Conservation (phyloP, 2,113 vertebrate species). For the Siniperca chuatsi region DNA sequence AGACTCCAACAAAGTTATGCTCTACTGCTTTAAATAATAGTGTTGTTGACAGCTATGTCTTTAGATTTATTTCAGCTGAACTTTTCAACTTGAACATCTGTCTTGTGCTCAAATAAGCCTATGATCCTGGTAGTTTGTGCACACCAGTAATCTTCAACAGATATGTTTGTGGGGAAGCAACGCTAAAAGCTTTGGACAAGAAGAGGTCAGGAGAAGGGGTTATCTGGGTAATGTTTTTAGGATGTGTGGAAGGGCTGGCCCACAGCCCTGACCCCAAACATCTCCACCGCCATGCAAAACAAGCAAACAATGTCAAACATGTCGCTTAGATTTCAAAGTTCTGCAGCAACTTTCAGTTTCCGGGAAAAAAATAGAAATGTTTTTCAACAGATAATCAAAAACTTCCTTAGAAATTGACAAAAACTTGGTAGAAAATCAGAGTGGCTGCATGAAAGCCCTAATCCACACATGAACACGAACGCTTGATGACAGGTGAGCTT, state of each 20-base stretch:
- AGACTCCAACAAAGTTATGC: constrained; percentile 20
- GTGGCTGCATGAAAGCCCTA: neutral
- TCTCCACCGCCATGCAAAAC: constrained; percentile 40
- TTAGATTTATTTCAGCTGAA: constrained; percentile 56
- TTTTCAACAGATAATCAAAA: neutral
- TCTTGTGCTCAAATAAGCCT: constrained; percentile 13
- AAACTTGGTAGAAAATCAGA: neutral
- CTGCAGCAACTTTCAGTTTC: constrained; percentile 1
- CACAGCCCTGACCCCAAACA: constrained; percentile 57
- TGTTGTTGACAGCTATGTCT: constrained; percentile 27
- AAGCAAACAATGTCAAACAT: constrained; percentile 43
- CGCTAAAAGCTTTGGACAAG: constrained; percentile 67
- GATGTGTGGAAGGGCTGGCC: constrained; percentile 52
- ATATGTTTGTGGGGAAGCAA: constrained; percentile 25
- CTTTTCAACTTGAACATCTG: constrained; percentile 63
- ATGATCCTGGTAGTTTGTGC: constrained; percentile 17
- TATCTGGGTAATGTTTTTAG: constrained; percentile 70
- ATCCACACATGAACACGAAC: constrained; percentile 8
- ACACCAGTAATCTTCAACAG: constrained; percentile 45
- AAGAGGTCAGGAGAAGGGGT: constrained; percentile 53
- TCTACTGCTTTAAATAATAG: constrained; percentile 50
- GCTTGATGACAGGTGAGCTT: constrained; percentile 31
- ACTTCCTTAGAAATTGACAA: neutral
- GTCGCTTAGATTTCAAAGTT: neutral
- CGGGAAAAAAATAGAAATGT: neutral